A percentile compares a stretch with the other conserved stretches of the same genome.
Evolutionary conservation across 2,888 invertebrate genomes (phyloP).

Genomic region (Pammene aurita): DNA sequence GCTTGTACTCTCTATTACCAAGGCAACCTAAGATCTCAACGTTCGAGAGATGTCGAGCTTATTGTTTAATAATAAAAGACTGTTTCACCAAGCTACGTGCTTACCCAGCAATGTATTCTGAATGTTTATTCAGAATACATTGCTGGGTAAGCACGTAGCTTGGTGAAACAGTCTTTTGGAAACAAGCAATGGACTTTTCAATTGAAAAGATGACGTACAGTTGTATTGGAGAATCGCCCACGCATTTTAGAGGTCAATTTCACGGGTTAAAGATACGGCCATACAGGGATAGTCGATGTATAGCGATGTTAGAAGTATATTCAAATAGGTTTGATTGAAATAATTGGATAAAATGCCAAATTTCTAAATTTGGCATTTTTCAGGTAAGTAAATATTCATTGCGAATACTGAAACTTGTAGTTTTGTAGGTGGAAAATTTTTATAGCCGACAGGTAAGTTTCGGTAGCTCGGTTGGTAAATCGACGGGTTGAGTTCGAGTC

Average conservation of each 20-base stretch:
- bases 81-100: too few relatives aligned
- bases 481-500: too few relatives aligned
- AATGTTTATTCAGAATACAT: neutral
- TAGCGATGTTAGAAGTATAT: neutral
- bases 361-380: too few relatives aligned
- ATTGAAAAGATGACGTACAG: neutral
- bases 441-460: too few relatives aligned
- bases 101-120: neutral
- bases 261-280: constrained; percentile 9
- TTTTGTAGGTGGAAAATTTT: too few relatives aligned
- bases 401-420: too few relatives aligned
- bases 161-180: neutral
- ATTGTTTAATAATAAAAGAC: neutral
- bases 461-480: too few relatives aligned
- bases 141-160: neutral
- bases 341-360: neutral
- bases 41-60: neutral
- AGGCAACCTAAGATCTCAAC: constrained; percentile 8
- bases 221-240: constrained; percentile 3
- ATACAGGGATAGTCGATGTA: constrained; percentile 5
- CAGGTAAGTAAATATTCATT: too few relatives aligned
- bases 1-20: constrained; percentile 17
- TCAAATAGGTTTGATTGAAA: constrained; percentile 1
- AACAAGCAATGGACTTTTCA: neutral
- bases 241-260: constrained; percentile 25